Percentiles rank a stretch among this genome's conserved stretches.
These are phyloP conservation scores for Epistrophe grossulariae DNA, from an alignment of 2,888 invertebrate species.

Conservation along the genomic window DNA sequence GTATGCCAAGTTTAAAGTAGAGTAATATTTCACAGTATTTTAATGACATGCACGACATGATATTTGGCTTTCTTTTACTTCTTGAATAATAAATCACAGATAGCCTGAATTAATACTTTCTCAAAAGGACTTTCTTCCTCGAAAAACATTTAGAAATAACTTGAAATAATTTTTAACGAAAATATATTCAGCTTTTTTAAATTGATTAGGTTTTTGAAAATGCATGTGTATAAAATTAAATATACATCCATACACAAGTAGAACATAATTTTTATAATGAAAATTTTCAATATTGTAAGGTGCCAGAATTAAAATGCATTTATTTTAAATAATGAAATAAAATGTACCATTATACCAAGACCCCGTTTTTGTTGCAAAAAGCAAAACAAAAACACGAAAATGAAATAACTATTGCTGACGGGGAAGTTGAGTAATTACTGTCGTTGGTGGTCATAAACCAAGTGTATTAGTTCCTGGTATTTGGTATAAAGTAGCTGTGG, in stretches of 20 bases:
- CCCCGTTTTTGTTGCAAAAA: no score
- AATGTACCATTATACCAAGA: neutral
- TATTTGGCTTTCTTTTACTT: no score
- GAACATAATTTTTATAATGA: neutral
- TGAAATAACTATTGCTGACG: slow-evolving; percentile 78
- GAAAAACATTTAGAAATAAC: no score
- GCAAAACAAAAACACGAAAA: neutral
- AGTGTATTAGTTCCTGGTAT: slow-evolving; percentile 88
- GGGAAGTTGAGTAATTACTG: slow-evolving; percentile 82
- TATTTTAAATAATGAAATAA: neutral
- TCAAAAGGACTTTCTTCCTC: no score
- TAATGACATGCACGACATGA: no score
- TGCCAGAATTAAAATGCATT: neutral
- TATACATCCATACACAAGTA: neutral
- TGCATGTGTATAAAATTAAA: neutral
- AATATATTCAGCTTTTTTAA: no score
- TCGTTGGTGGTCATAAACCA: slow-evolving; percentile 87
- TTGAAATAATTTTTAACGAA: no score
- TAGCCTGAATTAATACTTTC: no score
- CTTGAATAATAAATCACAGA: no score
- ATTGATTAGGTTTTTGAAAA: no score
- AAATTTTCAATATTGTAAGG: neutral
- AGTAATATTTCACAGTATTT: no score
- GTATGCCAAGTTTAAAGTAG: no score
- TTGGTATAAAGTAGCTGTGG: slow-evolving; percentile 88